These are phyloP conservation scores for Cacatua alba DNA, from an alignment of 2,113 vertebrate species.

Conservation along the genomic window DNA sequence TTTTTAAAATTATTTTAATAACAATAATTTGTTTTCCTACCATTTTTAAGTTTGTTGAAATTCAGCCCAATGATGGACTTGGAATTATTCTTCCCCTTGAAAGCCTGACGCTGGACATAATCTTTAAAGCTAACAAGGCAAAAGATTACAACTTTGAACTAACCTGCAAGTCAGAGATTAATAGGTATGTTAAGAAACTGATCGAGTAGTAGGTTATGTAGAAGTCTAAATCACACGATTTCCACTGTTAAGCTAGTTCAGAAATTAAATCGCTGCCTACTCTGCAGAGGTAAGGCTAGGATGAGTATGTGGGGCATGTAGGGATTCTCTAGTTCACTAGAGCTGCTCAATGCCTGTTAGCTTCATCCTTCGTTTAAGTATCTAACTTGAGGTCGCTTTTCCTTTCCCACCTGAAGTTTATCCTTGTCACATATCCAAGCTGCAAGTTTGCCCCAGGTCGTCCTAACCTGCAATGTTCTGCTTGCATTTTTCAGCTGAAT, in stretches of 20 bases:
- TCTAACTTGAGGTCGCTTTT: background rate
- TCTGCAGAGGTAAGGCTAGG: background rate
- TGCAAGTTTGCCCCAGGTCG: background rate
- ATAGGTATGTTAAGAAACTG: conserved; percentile 77
- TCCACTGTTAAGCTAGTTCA: background rate
- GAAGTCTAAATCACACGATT: background rate
- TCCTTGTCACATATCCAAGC: background rate
- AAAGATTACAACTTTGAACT: conserved; percentile 86
- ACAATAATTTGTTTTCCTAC: background rate
- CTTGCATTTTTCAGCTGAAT: background rate
- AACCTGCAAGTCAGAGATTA: conserved; percentile 85
- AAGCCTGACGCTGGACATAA: conserved; percentile 81
- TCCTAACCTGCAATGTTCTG: background rate
- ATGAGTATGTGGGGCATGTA: background rate
- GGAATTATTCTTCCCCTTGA: conserved; percentile 88
- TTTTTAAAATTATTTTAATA: background rate
- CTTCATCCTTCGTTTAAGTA: background rate
- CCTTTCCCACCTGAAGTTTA: background rate
- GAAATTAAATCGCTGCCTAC: background rate
- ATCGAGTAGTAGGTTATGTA: background rate
- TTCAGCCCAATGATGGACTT: conserved; percentile 90
- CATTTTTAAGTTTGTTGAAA: conserved; percentile 82
- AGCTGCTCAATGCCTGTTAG: background rate
- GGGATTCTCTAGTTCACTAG: background rate
- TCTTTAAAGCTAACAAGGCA: conserved; percentile 84